Evolutionary conservation across 2,888 invertebrate species (phyloP).

Genomic region (Luffia ferchaultella): DNA sequence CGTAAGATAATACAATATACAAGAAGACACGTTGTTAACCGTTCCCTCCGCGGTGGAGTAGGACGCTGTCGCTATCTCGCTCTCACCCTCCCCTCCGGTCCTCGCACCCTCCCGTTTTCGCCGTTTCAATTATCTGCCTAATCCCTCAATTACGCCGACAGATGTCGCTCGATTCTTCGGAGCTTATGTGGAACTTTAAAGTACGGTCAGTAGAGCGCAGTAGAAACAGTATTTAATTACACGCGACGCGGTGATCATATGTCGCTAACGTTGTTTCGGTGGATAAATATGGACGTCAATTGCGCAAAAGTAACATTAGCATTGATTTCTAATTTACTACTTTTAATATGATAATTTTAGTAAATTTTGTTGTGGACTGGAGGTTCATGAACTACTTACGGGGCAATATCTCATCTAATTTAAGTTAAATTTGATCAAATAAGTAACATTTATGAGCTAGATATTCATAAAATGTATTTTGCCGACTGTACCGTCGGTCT

Average conservation of each 20-base stretch:
- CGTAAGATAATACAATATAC: conserved; percentile 68
- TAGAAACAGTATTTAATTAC: conserved; percentile 20
- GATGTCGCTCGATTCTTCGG: conserved; percentile 64
- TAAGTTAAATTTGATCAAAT: too few species aligned
- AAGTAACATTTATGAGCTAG: too few species aligned
- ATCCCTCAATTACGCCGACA: conserved; percentile 73
- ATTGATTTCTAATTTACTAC: too few species aligned
- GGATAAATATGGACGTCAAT: too few species aligned
- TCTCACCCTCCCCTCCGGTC: conserved; percentile 24
- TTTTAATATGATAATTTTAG: too few species aligned
- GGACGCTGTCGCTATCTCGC: conserved; percentile 33
- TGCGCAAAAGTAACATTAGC: too few species aligned
- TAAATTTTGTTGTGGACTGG: too few species aligned
- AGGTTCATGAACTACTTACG: too few species aligned
- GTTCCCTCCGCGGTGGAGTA: conserved; percentile 47
- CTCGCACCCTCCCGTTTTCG: conserved; percentile 35
- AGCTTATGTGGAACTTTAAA: conserved; percentile 63
- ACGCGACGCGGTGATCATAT: too few species aligned
- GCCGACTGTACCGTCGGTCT: conserved; percentile 23
- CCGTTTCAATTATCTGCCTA: conserved; percentile 74
- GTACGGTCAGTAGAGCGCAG: conserved; percentile 55
- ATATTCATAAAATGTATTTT: conserved; percentile 12
- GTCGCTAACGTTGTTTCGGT: too few species aligned
- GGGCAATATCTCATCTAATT: too few species aligned
- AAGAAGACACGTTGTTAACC: conserved; percentile 74